These are phyloP conservation scores for Pristis pectinata DNA, from an alignment of 2,797 vertebrate genomes.

Conservation along the genomic window DNA sequence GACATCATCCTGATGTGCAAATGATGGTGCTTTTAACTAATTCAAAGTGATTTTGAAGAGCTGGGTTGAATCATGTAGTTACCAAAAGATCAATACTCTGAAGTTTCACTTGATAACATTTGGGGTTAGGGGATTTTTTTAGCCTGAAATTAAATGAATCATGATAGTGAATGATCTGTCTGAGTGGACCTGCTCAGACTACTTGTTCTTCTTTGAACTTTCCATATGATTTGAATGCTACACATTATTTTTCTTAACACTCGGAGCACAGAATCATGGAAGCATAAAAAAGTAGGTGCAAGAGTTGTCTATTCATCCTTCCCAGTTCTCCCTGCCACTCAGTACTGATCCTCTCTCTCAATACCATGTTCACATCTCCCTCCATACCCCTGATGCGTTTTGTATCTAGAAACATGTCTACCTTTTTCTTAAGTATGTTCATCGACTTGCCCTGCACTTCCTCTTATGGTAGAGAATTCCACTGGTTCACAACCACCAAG, in stretches of 20 bases:
- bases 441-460: too few relatives aligned
- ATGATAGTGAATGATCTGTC: neutral
- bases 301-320: too few relatives aligned
- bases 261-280: neutral
- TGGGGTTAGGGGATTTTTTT: neutral
- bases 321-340: too few relatives aligned
- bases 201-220: neutral
- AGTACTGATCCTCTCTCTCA: too few relatives aligned
- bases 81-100: neutral
- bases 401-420: too few relatives aligned
- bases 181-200: neutral
- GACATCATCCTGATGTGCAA: neutral
- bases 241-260: neutral
- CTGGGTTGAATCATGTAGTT: neutral
- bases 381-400: too few relatives aligned
- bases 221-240: neutral
- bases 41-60: neutral
- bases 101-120: neutral
- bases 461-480: too few relatives aligned
- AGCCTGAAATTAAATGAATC: neutral
- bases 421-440: too few relatives aligned
- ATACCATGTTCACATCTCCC: too few relatives aligned
- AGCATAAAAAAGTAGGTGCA: too few relatives aligned
- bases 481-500: too few relatives aligned
- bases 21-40: neutral